These are phyloP conservation scores for Salarias fasciatus DNA, from an alignment of 2,797 vertebrate species.

Conservation along the genomic window DNA sequence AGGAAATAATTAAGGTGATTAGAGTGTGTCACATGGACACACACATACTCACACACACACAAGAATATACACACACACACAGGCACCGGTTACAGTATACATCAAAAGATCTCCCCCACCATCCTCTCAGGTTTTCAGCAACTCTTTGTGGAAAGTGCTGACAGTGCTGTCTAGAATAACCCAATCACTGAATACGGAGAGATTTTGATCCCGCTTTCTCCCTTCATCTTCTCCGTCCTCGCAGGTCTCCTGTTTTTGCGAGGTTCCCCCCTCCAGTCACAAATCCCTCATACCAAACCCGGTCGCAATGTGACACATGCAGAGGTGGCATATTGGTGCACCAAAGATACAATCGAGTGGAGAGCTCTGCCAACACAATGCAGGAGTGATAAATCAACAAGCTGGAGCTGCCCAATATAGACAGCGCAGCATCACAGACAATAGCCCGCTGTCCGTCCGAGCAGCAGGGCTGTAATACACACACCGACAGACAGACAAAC, in stretches of 20 bases:
- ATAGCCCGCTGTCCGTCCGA: conserved; percentile 57
- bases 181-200: conserved; percentile 67
- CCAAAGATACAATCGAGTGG: conserved; percentile 69
- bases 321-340: conserved; percentile 75
- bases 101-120: conserved; percentile 85
- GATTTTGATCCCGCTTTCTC: conserved; percentile 57
- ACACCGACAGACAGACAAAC: conserved; percentile 4
- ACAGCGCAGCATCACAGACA: conserved; percentile 65
- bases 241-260: conserved; percentile 49
- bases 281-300: conserved; percentile 65
- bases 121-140: conserved; percentile 79
- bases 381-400: conserved; percentile 79
- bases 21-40: conserved; percentile 87
- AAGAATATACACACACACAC: conserved; percentile 32
- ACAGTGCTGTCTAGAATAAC: conserved; percentile 80
- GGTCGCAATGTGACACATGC: conserved; percentile 74
- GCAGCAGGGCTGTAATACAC: conserved; percentile 24
- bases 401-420: conserved; percentile 58
- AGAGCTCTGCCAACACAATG: conserved; percentile 68
- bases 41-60: conserved; percentile 16
- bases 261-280: conserved; percentile 72
- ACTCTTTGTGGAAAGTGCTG: conserved; percentile 90
- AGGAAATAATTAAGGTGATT: conserved; percentile 99
- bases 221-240: conserved; percentile 62
- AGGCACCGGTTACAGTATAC: conserved; percentile 71